Percentiles rank a stretch among this genome's conserved stretches.
Evolutionary conservation across 2,797 vertebrate genomes (phyloP).

Genomic region (Urosaurus nigricauda): DNA sequence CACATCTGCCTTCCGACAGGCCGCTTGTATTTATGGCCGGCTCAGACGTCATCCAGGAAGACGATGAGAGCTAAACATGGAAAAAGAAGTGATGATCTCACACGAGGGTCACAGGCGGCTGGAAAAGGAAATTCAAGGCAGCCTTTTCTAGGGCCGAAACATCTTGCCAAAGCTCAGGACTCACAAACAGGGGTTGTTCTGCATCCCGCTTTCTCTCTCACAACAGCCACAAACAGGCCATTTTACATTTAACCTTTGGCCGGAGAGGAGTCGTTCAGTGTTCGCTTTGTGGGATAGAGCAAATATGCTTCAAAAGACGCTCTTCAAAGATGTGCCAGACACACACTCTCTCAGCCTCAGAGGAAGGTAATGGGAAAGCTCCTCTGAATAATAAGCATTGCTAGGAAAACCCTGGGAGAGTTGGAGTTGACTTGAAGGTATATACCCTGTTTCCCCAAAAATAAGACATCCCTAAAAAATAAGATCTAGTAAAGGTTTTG

Average conservation of each 20-base stretch:
- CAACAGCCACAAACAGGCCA: background rate
- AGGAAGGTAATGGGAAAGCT: too few species aligned
- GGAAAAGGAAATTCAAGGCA: background rate
- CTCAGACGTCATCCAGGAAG: background rate
- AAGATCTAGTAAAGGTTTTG: too few species aligned
- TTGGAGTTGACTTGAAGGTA: too few species aligned
- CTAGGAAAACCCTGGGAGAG: too few species aligned
- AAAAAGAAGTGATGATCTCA: rapidly evolving
- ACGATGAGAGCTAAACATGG: rapidly evolving
- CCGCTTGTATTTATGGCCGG: background rate
- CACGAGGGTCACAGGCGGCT: rapidly evolving
- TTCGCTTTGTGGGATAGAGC: background rate
- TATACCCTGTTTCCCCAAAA: too few species aligned
- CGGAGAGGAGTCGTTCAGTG: background rate
- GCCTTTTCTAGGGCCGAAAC: background rate
- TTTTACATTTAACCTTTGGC: background rate
- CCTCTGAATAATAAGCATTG: too few species aligned
- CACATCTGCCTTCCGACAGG: background rate
- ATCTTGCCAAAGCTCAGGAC: background rate
- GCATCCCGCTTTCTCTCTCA: background rate
- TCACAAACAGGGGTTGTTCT: background rate
- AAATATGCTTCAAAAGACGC: background rate
- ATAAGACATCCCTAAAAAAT: too few species aligned
- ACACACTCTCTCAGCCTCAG: too few species aligned
- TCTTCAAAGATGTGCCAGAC: background rate